Evolutionary conservation across 2,888 invertebrate species (phyloP), one percentile per base, ranked within the genome.

Genomic region (Polietes domitor): DNA sequence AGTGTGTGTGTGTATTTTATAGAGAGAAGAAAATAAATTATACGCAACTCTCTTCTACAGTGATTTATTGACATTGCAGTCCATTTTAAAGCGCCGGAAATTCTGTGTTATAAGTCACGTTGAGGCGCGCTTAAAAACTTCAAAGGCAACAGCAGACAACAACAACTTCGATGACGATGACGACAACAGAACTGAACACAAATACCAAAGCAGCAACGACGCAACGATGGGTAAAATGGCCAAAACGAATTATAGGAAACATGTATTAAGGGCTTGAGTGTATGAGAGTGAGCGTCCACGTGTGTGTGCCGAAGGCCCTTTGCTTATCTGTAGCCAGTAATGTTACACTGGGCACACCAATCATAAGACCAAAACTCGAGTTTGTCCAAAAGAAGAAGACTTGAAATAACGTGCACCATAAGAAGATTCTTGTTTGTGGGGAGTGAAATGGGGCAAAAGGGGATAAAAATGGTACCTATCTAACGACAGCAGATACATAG

Each of bases 41-140:
- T 70, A 53, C 32, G 80, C 71, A 77, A 80, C 43, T 55, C 53
- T 78, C 77, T 65, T 85, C 87, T 87, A 86, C 76, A 86, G 87
- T 89, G 89, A 90, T 90, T 89, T 90, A 90, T 90, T 89, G 88
- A 86, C 86, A 80, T 71, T 74, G 58, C 72, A 76, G 79, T 81
- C 77, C 77, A 83, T 78, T 85, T 83, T 77, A 77, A 80, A 81
- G 74, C 85, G 88, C 87, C 87, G 89, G 87, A 88, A 86, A 84
- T 77, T 32, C 74, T 71, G 61, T 77, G 72, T 81, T 81, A 80
- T 80, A 85, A 86, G 81, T 84, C 81, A 84, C 80, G 80, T 77
- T 82, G 21, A 80, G 63, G 70, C 73, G 70, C 72, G 55, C 77
- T 83, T 82, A 76, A 79, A 61, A 82, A 55, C 26, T 78, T 75